Evolutionary conservation across 2,113 vertebrate genomes (phyloP).

Genomic region (Tragelaphus imberbis): DNA sequence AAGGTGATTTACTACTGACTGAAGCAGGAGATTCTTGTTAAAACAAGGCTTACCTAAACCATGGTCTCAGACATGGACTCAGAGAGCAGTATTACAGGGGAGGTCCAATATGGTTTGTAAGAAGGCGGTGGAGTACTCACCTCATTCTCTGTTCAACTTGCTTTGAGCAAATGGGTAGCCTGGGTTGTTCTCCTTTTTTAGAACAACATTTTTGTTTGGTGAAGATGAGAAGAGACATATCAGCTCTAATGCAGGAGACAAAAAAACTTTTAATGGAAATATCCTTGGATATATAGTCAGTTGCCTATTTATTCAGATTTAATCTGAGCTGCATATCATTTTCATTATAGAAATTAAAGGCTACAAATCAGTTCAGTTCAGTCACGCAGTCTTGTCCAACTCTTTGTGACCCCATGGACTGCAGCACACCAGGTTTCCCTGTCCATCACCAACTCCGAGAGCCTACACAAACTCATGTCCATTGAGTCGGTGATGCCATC

Average conservation of each 20-base stretch:
- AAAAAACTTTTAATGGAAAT: not conserved
- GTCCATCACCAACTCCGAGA: not conserved
- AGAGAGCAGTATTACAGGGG: not conserved
- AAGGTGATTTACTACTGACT: slow-evolving; percentile 14
- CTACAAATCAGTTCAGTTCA: not conserved
- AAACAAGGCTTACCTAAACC: slow-evolving; percentile 21
- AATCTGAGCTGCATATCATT: not conserved
- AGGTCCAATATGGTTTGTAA: not conserved
- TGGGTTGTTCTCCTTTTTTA: not conserved
- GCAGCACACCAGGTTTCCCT: not conserved
- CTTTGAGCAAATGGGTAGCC: not conserved
- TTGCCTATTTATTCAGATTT: not conserved
- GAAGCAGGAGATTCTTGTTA: slow-evolving; percentile 18
- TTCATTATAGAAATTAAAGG: slow-evolving; percentile 18
- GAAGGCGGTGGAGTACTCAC: not conserved
- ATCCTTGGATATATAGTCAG: not conserved
- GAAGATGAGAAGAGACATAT: not conserved
- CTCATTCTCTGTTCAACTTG: not conserved
- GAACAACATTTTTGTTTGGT: not conserved
- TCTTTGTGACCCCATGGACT: not conserved
- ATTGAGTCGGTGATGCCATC: not conserved
- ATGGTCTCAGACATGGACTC: not conserved
- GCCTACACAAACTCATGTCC: not conserved
- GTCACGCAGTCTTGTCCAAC: fast-evolving
- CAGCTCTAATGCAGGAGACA: not conserved